These are phyloP conservation scores for Callionymus lyra DNA, from an alignment of 2,113 vertebrate species.

Conservation along the genomic window DNA sequence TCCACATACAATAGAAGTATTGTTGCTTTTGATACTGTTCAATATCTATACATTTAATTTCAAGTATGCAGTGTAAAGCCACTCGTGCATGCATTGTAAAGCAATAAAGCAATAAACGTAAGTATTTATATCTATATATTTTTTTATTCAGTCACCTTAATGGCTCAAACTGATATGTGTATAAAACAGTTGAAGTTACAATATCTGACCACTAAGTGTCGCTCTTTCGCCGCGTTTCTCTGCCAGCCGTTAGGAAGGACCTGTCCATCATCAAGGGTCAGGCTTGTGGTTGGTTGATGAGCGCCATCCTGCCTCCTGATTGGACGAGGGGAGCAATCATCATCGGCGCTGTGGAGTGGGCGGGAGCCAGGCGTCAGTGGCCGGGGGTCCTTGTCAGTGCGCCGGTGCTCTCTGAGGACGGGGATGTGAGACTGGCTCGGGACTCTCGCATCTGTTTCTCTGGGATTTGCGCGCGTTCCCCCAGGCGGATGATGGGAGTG, in stretches of 20 bases:
- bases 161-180: too few relatives aligned
- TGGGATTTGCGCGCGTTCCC: slow-evolving; percentile 26
- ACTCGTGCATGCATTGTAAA: too few relatives aligned
- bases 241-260: too few relatives aligned
- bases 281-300: slow-evolving; percentile 58
- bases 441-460: slow-evolving; percentile 29
- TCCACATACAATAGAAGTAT: too few relatives aligned
- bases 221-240: slow-evolving; percentile 7
- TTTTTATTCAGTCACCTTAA: too few relatives aligned
- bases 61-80: too few relatives aligned
- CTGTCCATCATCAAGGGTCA: slow-evolving; percentile 23
- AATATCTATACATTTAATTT: too few relatives aligned
- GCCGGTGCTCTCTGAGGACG: slow-evolving; percentile 17
- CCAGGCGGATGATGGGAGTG: slow-evolving; percentile 31
- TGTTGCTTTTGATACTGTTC: too few relatives aligned
- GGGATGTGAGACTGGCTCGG: slow-evolving; percentile 47
- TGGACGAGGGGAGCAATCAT: slow-evolving; percentile 28
- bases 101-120: too few relatives aligned
- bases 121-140: too few relatives aligned
- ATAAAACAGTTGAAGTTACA: background rate
- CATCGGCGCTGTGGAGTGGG: background rate
- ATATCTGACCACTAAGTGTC: slow-evolving; percentile 27
- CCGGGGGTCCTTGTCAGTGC: slow-evolving; percentile 18
- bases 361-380: slow-evolving; percentile 7
- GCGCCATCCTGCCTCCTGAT: slow-evolving; percentile 40